A percentile compares a stretch with the other conserved stretches of the same genome.
Conservation (phyloP, 2,888 invertebrate species). For the Elmis aenea region DNA sequence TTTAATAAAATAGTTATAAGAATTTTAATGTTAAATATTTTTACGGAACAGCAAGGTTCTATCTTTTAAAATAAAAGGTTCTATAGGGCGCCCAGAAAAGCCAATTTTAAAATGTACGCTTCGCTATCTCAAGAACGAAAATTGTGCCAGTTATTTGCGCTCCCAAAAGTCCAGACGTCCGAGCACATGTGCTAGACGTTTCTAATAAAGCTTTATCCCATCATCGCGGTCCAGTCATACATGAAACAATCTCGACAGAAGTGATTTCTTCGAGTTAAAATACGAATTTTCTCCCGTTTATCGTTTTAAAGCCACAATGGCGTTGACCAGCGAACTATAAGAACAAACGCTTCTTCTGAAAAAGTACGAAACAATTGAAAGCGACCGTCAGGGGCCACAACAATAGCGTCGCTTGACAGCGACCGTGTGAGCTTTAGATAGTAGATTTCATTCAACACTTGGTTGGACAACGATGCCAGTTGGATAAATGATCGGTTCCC, state of each 20-base stretch:
- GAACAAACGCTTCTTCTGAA: slow-evolving; percentile 8
- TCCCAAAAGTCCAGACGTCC: too few relatives aligned
- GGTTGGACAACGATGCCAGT: slow-evolving; percentile 22
- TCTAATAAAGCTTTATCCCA: too few relatives aligned
- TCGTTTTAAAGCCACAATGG: slow-evolving; percentile 8
- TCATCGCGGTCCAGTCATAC: too few relatives aligned
- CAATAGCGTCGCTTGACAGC: slow-evolving; percentile 17
- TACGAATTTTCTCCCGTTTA: neutral
- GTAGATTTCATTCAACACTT: slow-evolving; percentile 23
- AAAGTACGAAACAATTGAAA: slow-evolving; percentile 20
- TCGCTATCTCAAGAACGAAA: neutral
- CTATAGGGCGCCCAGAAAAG: too few relatives aligned
- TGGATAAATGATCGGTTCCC: slow-evolving; percentile 23
- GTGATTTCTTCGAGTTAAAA: neutral
- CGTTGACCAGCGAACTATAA: slow-evolving; percentile 7
- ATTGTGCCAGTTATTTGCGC: neutral
- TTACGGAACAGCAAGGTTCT: too few relatives aligned
- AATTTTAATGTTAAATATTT: too few relatives aligned
- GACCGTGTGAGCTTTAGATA: slow-evolving; percentile 20
- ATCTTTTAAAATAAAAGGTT: too few relatives aligned
- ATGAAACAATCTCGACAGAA: too few relatives aligned
- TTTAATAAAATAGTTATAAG: too few relatives aligned
- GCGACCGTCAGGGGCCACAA: slow-evolving; percentile 8
- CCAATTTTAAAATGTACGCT: too few relatives aligned
- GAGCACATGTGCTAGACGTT: neutral